These are phyloP conservation scores for Xiphophorus couchianus DNA, from an alignment of 2,113 vertebrate species.

Conservation along the genomic window DNA sequence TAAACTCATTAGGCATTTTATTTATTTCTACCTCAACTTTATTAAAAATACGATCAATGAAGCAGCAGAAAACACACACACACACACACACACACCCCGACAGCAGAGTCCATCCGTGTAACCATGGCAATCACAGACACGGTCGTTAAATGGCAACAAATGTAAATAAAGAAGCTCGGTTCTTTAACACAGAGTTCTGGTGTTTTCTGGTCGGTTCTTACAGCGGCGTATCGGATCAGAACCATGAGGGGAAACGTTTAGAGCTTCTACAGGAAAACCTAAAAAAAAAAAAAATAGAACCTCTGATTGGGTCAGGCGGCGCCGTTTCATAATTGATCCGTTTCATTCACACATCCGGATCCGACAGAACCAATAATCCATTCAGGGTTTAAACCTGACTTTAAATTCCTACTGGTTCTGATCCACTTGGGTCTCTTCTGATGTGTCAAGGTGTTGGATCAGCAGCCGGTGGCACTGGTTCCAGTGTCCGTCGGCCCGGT, in stretches of 20 bases:
- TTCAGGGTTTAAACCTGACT: too few relatives aligned
- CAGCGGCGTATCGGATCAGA: background rate
- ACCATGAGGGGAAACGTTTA: background rate
- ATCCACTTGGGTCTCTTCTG: too few relatives aligned
- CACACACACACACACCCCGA: constrained; percentile 6
- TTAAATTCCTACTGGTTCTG: background rate
- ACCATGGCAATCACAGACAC: background rate
- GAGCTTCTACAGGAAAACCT: constrained; percentile 29
- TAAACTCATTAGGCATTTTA: constrained; percentile 4
- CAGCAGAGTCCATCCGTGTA: background rate
- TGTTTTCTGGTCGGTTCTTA: background rate
- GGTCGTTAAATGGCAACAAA: background rate
- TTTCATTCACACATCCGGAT: constrained; percentile 41
- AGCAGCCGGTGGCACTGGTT: too few relatives aligned
- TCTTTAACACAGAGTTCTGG: background rate
- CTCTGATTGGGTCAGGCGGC: background rate
- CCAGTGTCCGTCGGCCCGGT: too few relatives aligned
- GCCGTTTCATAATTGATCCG: background rate
- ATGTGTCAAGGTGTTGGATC: too few relatives aligned
- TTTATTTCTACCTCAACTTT: constrained; percentile 62
- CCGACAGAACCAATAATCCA: background rate
- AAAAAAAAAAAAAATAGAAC: constrained; percentile 64
- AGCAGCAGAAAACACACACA: constrained; percentile 34
- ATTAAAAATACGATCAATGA: constrained; percentile 53
- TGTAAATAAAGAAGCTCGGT: background rate